Evolutionary conservation across 2,797 vertebrate species (phyloP).

Genomic region (Loriculus beryllinus): DNA sequence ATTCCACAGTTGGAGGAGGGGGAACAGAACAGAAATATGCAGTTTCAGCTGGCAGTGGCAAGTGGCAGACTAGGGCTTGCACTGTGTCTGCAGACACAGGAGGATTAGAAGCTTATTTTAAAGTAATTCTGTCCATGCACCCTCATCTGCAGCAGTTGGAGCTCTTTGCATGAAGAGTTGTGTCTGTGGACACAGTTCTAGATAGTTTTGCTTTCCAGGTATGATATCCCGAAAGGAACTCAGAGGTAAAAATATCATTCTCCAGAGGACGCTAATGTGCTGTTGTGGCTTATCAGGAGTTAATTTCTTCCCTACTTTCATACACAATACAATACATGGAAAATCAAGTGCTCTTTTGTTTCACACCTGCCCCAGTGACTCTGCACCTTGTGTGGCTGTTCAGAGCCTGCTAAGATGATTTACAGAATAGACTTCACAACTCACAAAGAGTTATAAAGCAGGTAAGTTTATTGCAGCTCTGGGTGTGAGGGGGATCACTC

Average conservation of each 20-base stretch:
- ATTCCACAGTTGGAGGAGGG: background rate
- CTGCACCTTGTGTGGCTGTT: rapidly evolving
- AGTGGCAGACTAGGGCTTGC: background rate
- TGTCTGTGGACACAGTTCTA: rapidly evolving
- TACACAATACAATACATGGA: background rate
- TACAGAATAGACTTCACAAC: no score
- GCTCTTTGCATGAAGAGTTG: background rate
- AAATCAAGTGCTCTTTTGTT: background rate
- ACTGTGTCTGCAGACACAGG: background rate
- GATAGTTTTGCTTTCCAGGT: background rate
- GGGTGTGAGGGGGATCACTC: no score
- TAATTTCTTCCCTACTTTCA: background rate
- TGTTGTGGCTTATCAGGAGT: background rate
- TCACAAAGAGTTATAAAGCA: no score
- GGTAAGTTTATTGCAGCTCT: no score
- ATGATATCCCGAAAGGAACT: background rate
- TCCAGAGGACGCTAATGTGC: background rate
- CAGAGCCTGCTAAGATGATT: background rate
- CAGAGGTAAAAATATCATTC: background rate
- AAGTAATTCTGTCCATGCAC: background rate
- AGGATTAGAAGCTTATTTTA: background rate
- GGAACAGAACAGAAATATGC: background rate
- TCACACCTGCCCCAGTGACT: background rate
- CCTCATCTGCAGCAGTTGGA: background rate
- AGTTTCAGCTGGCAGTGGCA: background rate